phyloP scores from a whole-genome alignment of 2,797 vertebrate species.

The Podarcis lilfordi region DNA sequence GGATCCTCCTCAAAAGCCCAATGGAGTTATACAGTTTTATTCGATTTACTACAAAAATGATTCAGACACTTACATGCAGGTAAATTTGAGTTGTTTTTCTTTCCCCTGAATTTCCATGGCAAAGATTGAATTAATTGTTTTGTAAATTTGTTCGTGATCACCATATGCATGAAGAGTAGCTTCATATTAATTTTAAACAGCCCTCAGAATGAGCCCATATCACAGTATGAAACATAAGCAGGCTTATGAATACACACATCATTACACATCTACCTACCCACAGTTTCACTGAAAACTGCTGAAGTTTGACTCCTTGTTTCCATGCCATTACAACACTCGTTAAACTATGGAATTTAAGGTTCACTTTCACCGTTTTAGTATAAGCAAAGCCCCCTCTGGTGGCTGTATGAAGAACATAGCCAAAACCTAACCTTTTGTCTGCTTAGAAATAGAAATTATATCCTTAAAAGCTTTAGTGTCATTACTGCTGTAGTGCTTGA shows the following conservation, averaged over 20 bases:
- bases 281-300: neutral
- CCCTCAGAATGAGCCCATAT: neutral
- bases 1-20: slow-evolving; percentile 87
- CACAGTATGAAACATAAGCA: neutral
- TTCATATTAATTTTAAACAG: neutral
- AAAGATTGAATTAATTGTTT: too few species aligned
- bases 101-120: neutral
- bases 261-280: neutral
- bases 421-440: neutral
- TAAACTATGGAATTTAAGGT: neutral
- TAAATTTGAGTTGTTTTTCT: slow-evolving; percentile 69
- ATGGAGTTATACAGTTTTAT: slow-evolving; percentile 89
- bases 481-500: neutral
- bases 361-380: neutral
- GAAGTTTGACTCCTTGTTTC: neutral
- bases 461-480: neutral
- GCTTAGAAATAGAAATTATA: neutral
- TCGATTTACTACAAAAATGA: slow-evolving; percentile 87
- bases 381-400: neutral
- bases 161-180: neutral
- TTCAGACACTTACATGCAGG: slow-evolving; percentile 82
- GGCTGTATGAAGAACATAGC: neutral
- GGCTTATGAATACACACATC: neutral
- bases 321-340: neutral
- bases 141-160: too few species aligned